Conservation (phyloP, 2,797 vertebrate species). For the Poecilia wingei region DNA sequence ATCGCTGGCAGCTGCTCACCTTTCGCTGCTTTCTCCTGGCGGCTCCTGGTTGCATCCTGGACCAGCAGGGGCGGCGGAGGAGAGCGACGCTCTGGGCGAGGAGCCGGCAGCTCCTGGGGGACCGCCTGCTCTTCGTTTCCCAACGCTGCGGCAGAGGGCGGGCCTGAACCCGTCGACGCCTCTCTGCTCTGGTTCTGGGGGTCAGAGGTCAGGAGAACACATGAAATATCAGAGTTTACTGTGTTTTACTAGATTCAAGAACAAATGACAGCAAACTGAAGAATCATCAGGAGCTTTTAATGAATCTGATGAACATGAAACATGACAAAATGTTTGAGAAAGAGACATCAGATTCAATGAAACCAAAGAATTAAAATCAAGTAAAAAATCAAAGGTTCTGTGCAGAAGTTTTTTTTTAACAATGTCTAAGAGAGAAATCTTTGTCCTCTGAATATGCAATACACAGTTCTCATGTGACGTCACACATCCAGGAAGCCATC, state of each 20-base stretch:
- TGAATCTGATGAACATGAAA: neutral
- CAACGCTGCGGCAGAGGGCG: slow-evolving; percentile 49
- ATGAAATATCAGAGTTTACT: neutral
- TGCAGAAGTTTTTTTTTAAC: neutral
- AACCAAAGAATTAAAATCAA: neutral
- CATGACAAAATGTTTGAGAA: neutral
- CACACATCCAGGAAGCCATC: too few relatives aligned
- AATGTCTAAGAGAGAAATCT: neutral
- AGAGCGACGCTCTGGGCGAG: slow-evolving; percentile 70
- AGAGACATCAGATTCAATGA: neutral
- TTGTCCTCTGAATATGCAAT: neutral
- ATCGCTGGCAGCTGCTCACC: slow-evolving; percentile 43
- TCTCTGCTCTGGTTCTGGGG: slow-evolving; percentile 82
- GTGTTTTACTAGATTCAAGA: neutral
- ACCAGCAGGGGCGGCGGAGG: slow-evolving; percentile 63
- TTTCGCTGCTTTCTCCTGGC: slow-evolving; percentile 55
- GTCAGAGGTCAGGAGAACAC: slow-evolving; percentile 26
- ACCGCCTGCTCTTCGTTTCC: slow-evolving; percentile 61
- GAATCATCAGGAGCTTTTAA: neutral
- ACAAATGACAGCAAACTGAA: neutral
- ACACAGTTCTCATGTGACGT: too few relatives aligned
- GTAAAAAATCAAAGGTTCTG: neutral
- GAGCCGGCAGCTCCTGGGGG: slow-evolving; percentile 37
- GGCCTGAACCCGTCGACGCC: slow-evolving; percentile 39
- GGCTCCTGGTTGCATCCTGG: slow-evolving; percentile 48